Percentiles rank a stretch among this genome's conserved stretches.
These are phyloP conservation scores for Lycaon pictus DNA, from an alignment of 2,113 vertebrate genomes.

Conservation along the genomic window DNA sequence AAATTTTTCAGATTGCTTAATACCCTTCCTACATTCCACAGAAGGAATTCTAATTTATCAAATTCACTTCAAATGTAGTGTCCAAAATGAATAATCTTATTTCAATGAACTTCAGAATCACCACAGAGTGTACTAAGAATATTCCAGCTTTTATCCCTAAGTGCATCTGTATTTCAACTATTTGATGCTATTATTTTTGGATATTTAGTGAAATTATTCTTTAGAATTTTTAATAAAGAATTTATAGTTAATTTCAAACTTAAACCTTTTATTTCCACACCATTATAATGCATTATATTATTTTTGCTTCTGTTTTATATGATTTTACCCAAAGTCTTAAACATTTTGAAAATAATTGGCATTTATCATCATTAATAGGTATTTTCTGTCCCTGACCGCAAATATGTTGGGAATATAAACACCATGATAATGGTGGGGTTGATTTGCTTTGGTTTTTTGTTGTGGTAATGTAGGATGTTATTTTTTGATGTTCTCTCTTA, in stretches of 20 bases:
- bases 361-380: not conserved
- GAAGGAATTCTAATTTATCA: not conserved
- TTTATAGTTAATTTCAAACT: conserved; percentile 3
- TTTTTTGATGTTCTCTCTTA: not conserved
- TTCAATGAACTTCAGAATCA: not conserved
- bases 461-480: not conserved
- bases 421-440: not conserved
- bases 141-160: not conserved
- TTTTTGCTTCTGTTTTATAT: not conserved
- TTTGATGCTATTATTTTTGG: not conserved
- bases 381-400: not conserved
- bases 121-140: not conserved
- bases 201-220: not conserved
- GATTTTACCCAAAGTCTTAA: not conserved
- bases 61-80: not conserved
- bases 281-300: not conserved
- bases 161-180: not conserved
- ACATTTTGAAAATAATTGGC: not conserved
- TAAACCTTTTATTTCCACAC: not conserved
- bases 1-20: not conserved
- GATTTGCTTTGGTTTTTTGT: not conserved
- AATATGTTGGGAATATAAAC: not conserved
- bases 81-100: not conserved
- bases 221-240: not conserved
- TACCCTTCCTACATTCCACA: not conserved